Evolutionary conservation across 2,888 invertebrate genomes (phyloP).

Genomic region (Heteromyza rotundicornis): DNA sequence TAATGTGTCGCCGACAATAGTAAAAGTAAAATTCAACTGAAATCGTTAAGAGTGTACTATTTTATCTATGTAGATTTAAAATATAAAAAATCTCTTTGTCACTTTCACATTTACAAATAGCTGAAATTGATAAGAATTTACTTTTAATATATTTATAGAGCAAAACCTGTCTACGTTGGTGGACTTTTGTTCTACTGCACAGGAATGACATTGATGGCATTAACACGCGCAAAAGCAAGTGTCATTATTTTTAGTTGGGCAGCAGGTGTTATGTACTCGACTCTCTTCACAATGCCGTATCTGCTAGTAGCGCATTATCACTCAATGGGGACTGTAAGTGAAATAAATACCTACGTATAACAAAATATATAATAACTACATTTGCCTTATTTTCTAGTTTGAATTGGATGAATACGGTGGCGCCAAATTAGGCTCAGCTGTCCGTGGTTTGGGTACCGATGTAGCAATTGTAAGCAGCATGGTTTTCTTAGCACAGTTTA

Average conservation of each 20-base stretch:
- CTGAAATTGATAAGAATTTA: too few relatives aligned
- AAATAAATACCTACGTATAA: too few relatives aligned
- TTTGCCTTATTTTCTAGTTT: constrained; percentile 64
- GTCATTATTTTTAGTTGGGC: constrained; percentile 91
- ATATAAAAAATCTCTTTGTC: too few relatives aligned
- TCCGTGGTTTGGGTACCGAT: constrained; percentile 93
- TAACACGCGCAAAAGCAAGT: constrained; percentile 76
- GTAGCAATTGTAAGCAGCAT: constrained; percentile 94
- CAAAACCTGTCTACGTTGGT: constrained; percentile 84
- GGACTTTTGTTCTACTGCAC: constrained; percentile 86
- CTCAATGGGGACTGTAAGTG: constrained; percentile 81
- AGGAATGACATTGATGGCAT: constrained; percentile 88
- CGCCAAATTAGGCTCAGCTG: constrained; percentile 67
- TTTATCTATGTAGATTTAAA: too few relatives aligned
- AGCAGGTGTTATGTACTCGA: constrained; percentile 97
- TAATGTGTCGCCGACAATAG: too few relatives aligned
- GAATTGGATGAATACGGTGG: constrained; percentile 67
- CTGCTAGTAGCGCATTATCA: constrained; percentile 93
- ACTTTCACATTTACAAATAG: too few relatives aligned
- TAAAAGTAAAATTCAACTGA: too few relatives aligned
- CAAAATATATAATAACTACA: too few relatives aligned
- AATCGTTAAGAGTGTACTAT: too few relatives aligned
- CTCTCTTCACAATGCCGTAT: constrained; percentile 96
- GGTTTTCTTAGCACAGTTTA: constrained; percentile 94
- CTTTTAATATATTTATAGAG: constrained; percentile 66